Conservation (phyloP, 1,140 invertebrate species). For the Chironomus striatipennis region DNA sequence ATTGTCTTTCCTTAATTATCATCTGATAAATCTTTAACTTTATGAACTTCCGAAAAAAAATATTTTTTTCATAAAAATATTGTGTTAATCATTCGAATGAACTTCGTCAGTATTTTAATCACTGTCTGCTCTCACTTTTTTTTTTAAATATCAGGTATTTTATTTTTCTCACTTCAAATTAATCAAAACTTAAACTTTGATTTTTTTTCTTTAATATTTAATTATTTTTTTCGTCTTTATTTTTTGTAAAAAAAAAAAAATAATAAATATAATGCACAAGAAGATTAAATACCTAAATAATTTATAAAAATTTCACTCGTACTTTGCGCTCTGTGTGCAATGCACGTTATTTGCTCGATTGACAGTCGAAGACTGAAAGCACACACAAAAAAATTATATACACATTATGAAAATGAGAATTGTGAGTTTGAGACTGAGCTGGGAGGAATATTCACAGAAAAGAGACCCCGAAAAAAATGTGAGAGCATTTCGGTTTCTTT, state of each 20-base stretch:
- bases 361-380: constrained; percentile 5
- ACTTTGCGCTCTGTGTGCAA: constrained; percentile 4
- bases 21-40: too few relatives aligned
- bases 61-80: too few relatives aligned
- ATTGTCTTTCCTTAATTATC: too few relatives aligned
- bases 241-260: not conserved
- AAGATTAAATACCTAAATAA: too few relatives aligned
- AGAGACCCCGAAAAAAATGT: too few relatives aligned
- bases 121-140: not conserved
- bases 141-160: not conserved
- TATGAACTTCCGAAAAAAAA: too few relatives aligned
- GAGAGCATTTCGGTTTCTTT: too few relatives aligned
- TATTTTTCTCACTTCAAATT: not conserved
- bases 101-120: too few relatives aligned
- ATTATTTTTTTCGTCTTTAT: not conserved
- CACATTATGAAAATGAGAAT: constrained; percentile 2
- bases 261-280: not conserved
- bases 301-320: not conserved
- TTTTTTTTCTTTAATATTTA: not conserved
- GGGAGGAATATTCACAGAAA: too few relatives aligned
- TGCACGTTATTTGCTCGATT: constrained; percentile 12
- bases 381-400: not conserved
- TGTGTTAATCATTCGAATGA: too few relatives aligned
- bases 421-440: not conserved
- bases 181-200: not conserved